A percentile compares a stretch with the other conserved stretches of the same genome.
Conservation (phyloP, 2,888 invertebrate species). For the Andrena marginata region DNA sequence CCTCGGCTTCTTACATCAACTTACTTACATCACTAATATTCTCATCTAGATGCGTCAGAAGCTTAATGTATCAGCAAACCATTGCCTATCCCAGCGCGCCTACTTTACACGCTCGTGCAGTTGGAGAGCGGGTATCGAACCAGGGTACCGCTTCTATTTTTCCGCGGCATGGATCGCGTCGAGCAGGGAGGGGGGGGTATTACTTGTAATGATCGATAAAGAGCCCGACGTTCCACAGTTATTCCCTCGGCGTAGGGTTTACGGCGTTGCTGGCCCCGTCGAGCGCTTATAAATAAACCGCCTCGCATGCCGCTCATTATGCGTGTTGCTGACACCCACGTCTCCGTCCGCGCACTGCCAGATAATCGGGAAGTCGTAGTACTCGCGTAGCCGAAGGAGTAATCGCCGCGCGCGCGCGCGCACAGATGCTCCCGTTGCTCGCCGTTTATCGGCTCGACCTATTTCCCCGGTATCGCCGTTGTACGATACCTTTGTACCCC, state of each 20-base stretch:
- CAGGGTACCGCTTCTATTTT: conserved; percentile 2
- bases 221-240: conserved; percentile 4
- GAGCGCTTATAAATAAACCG: conserved; percentile 51
- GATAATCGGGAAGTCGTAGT: conserved; percentile 24
- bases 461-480: conserved; percentile 14
- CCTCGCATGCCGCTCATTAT: conserved; percentile 34
- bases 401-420: conserved; percentile 9
- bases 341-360: not conserved
- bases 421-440: conserved; percentile 15
- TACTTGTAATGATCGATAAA: conserved; percentile 30
- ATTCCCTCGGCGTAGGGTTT: conserved; percentile 29
- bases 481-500: not conserved
- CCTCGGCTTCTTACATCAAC: no score
- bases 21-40: no score
- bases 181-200: not conserved
- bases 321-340: conserved; percentile 22
- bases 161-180: not conserved
- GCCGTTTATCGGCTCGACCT: conserved; percentile 17
- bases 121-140: not conserved
- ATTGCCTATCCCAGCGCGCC: not conserved
- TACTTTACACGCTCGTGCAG: not conserved
- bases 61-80: no score
- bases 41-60: no score
- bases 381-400: not conserved
- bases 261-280: conserved; percentile 17